These are phyloP conservation scores for Sylvia borin DNA, from an alignment of 2,797 vertebrate species.

Conservation along the genomic window DNA sequence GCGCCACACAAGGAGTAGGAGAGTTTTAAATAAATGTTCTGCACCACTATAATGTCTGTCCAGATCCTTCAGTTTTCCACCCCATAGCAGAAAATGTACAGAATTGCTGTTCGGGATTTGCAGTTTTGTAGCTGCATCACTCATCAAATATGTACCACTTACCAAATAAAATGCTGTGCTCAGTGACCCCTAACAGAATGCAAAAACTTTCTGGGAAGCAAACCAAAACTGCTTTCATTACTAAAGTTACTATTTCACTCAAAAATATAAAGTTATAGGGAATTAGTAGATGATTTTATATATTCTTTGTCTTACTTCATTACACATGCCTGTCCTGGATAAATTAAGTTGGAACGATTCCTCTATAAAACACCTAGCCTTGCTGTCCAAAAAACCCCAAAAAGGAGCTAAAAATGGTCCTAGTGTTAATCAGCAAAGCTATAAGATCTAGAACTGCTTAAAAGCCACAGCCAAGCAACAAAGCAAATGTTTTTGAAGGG, in stretches of 20 bases:
- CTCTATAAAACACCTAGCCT: neutral
- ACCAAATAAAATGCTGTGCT: neutral
- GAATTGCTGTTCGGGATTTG: neutral
- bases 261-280: conserved; percentile 30
- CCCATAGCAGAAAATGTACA: neutral
- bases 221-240: conserved; percentile 1
- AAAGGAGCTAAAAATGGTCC: neutral
- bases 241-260: neutral
- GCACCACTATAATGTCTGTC: neutral
- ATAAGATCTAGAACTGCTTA: neutral
- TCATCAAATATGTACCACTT: neutral
- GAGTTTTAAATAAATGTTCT: neutral
- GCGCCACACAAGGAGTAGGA: neutral
- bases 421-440: neutral
- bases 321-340: neutral
- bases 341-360: neutral
- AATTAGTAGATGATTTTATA: neutral
- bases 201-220: conserved; percentile 30
- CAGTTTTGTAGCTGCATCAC: neutral
- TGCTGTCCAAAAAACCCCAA: neutral
- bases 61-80: neutral
- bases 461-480: neutral
- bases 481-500: neutral
- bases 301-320: conserved; percentile 14
- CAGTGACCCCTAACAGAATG: conserved; percentile 1